Conservation (phyloP, 2,888 invertebrate genomes). For the Apomyelois bistriatella region DNA sequence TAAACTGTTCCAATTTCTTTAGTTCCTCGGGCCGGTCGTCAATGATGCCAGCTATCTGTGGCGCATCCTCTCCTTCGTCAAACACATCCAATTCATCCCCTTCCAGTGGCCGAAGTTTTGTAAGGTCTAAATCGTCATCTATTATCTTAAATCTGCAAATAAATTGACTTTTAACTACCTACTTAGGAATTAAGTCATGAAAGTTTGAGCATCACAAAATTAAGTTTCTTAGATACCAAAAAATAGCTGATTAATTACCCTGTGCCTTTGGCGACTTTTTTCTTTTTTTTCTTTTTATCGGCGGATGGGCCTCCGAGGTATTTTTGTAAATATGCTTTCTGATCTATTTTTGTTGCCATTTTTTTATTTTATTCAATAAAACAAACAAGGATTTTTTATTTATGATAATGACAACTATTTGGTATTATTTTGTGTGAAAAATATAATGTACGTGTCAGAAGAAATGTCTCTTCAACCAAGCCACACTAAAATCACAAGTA, state of each 20-base stretch:
- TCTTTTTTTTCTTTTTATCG: conserved; percentile 84
- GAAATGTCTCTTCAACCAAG: too few relatives aligned
- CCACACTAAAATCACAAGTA: too few relatives aligned
- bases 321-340: conserved; percentile 89
- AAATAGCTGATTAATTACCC: conserved; percentile 41
- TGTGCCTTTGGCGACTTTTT: conserved; percentile 64
- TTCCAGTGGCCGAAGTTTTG: conserved; percentile 79
- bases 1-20: conserved; percentile 58
- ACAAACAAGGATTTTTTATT: not conserved
- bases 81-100: conserved; percentile 84
- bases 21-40: conserved; percentile 89
- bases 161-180: not conserved
- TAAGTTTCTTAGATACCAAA: too few relatives aligned
- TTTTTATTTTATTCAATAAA: conserved; percentile 17
- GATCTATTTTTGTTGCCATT: conserved; percentile 79
- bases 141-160: conserved; percentile 87
- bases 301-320: conserved; percentile 84
- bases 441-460: too few relatives aligned
- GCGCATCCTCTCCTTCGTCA: conserved; percentile 90
- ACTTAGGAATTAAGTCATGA: too few relatives aligned
- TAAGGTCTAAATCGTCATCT: conserved; percentile 89
- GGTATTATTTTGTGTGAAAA: too few relatives aligned
- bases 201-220: too few relatives aligned
- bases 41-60: conserved; percentile 92
- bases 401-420: too few relatives aligned